Percentiles rank a stretch among this genome's conserved stretches.
These are phyloP conservation scores for Glaucidium brasilianum DNA, from an alignment of 2,113 vertebrate genomes.

Conservation along the genomic window DNA sequence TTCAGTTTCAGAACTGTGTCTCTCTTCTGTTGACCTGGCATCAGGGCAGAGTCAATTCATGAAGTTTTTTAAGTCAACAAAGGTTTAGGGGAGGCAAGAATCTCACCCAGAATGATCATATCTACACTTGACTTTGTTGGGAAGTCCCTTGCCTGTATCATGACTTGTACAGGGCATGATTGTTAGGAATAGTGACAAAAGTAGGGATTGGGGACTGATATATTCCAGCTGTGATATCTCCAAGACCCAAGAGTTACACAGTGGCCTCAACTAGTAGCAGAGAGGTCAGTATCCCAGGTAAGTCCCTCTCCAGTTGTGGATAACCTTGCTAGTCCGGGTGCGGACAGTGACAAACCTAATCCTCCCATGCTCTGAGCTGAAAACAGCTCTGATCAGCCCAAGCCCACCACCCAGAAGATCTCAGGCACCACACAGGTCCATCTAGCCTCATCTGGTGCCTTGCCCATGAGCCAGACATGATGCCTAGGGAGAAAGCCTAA, in stretches of 20 bases:
- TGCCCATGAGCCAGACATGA: not conserved
- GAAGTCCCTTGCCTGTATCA: fast-evolving
- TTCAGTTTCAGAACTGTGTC: not conserved
- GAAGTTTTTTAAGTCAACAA: not conserved
- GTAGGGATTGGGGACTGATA: fast-evolving
- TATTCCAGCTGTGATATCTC: not conserved
- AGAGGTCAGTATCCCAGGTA: not conserved
- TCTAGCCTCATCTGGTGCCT: not conserved
- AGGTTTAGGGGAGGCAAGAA: not conserved
- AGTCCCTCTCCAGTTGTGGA: not conserved
- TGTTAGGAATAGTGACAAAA: not conserved
- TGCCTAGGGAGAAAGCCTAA: not conserved
- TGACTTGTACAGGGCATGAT: not conserved
- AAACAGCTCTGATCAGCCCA: not conserved
- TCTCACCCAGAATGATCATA: not conserved
- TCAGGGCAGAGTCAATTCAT: not conserved
- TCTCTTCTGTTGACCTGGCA: not conserved
- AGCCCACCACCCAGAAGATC: not conserved
- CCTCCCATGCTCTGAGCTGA: not conserved
- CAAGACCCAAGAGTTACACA: not conserved
- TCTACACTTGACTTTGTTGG: not conserved
- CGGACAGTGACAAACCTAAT: not conserved
- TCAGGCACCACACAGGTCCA: not conserved
- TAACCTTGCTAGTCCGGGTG: not conserved
- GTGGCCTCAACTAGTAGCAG: not conserved